Percentiles rank a stretch among this genome's conserved stretches.
These are phyloP conservation scores for Folsomia candida DNA, from an alignment of 2,888 invertebrate genomes.

Conservation along the genomic window DNA sequence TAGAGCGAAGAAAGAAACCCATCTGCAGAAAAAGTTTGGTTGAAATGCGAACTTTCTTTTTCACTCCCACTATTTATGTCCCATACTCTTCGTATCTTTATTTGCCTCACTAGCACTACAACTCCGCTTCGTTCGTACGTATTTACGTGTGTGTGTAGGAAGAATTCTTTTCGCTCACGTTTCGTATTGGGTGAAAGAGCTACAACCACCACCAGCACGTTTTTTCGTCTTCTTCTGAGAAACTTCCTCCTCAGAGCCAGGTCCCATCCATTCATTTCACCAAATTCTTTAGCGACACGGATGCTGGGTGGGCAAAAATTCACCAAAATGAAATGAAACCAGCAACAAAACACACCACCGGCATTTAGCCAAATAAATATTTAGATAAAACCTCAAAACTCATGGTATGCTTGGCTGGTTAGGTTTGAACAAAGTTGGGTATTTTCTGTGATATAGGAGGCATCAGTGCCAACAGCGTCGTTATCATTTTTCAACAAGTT, in stretches of 20 bases:
- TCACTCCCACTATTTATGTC: too few relatives aligned
- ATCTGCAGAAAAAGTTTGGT: conserved; percentile 11
- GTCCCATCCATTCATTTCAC: not conserved
- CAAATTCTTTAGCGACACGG: not conserved
- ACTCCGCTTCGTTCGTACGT: too few relatives aligned
- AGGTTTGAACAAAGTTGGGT: too few relatives aligned
- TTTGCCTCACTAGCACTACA: too few relatives aligned
- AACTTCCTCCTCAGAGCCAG: too few relatives aligned
- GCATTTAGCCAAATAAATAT: conserved; percentile 48
- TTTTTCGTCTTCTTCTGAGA: too few relatives aligned
- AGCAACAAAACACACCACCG: conserved; percentile 5
- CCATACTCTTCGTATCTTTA: too few relatives aligned
- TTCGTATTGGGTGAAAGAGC: too few relatives aligned
- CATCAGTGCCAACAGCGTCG: conserved; percentile 17
- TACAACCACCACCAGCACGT: too few relatives aligned
- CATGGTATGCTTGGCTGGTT: not conserved
- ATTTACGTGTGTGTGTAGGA: too few relatives aligned
- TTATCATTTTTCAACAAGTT: conserved; percentile 22
- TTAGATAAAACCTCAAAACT: conserved; percentile 34
- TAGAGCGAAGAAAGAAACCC: conserved; percentile 4
- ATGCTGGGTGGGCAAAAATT: not conserved
- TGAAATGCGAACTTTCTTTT: too few relatives aligned
- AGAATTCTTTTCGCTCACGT: too few relatives aligned
- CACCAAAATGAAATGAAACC: not conserved
- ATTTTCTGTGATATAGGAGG: not conserved